phyloP scores from a whole-genome alignment of 92 coral and sea anemone genomes.

The Zoanthus solanderi region DNA sequence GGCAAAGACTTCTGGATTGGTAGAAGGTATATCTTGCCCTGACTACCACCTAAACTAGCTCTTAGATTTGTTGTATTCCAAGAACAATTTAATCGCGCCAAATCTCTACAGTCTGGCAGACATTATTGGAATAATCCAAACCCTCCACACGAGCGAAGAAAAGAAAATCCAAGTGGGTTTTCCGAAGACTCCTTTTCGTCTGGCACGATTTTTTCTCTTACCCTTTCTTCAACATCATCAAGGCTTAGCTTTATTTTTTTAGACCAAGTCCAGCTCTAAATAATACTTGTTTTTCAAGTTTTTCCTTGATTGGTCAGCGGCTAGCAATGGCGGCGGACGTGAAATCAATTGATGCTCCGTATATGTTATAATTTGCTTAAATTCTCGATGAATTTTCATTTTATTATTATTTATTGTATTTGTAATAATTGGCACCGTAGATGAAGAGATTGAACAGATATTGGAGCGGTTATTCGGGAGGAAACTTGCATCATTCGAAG shows the following conservation, averaged over 20 bases:
- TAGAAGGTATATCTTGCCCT: conserved; percentile 45
- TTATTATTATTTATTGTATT: no score
- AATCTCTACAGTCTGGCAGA: conserved; percentile 58
- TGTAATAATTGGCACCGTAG: no score
- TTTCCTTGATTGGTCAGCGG: no score
- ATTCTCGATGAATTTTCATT: no score
- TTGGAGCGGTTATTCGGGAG: no score
- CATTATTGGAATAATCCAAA: conserved; percentile 71
- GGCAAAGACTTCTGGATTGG: conserved; percentile 55
- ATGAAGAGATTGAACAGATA: no score
- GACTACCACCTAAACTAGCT: conserved; percentile 58
- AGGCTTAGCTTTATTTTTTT: conserved; percentile 67
- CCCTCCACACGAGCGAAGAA: conserved; percentile 62
- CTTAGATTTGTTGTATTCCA: conserved; percentile 62
- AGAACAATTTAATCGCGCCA: conserved; percentile 25
- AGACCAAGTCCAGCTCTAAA: conserved; percentile 69
- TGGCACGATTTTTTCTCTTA: conserved; percentile 5
- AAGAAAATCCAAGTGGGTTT: conserved; percentile 60
- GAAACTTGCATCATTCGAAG: no score
- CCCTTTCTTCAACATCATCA: conserved; percentile 70
- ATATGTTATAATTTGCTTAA: no score
- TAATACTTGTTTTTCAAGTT: conserved; percentile 72
- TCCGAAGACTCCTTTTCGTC: conserved; percentile 29
- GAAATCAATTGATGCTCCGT: no score
- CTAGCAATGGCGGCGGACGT: no score